Percentiles rank a stretch among this genome's conserved stretches.
Conservation (phyloP, 2,888 invertebrate genomes). For the Caenorhabditis sp. region DNA sequence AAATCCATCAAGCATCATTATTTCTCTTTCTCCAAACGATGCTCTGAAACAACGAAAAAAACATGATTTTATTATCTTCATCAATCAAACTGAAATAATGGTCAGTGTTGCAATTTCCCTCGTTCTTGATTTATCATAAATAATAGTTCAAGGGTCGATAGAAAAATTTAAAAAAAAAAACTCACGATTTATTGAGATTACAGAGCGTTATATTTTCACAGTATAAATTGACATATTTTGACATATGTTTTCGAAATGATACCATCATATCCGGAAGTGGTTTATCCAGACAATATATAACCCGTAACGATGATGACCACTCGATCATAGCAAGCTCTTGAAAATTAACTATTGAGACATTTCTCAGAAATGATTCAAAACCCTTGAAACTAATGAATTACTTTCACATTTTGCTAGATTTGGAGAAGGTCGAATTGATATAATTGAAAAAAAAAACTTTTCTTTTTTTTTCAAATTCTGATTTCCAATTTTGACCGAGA, state of each 20-base stretch:
- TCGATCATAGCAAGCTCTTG: slow-evolving; percentile 66
- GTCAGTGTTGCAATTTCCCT: slow-evolving; percentile 1
- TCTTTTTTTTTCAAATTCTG: no score
- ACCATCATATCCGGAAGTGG: slow-evolving; percentile 59
- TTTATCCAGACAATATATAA: slow-evolving; percentile 63
- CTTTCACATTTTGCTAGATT: no score
- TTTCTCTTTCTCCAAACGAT: slow-evolving; percentile 58
- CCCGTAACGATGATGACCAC: slow-evolving; percentile 60
- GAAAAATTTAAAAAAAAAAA: neutral
- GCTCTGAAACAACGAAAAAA: slow-evolving; percentile 54
- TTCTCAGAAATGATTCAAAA: no score
- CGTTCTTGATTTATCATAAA: neutral
- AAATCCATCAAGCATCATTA: slow-evolving; percentile 64
- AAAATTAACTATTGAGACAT: neutral
- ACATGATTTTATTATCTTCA: neutral
- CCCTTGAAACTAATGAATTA: no score
- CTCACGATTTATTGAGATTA: slow-evolving; percentile 58
- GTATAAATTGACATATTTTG: slow-evolving; percentile 62
- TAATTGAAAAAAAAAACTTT: no score
- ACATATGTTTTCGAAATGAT: slow-evolving; percentile 61
- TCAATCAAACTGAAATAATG: neutral
- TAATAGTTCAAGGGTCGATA: neutral
- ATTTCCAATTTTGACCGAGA: no score
- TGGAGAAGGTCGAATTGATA: no score
- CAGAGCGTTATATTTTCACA: slow-evolving; percentile 65